Percentiles rank a stretch among this genome's conserved stretches.
phyloP scores from a whole-genome alignment of 2,888 invertebrate species.

The Rhagophthalmus giganteus region DNA sequence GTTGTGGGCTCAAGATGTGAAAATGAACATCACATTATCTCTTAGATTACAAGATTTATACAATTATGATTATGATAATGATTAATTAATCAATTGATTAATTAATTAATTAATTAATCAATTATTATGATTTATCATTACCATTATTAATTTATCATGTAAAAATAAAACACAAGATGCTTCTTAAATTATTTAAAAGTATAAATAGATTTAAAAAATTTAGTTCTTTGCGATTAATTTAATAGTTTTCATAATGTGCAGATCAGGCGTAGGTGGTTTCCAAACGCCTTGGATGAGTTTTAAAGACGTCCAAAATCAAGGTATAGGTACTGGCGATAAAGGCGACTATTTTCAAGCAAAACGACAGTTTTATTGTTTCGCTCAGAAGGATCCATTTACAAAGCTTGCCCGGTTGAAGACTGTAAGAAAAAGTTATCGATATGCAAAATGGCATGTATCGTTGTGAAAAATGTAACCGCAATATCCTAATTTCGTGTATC shows the following conservation, averaged over 20 bases:
- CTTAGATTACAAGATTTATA: too few species aligned
- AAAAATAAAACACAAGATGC: too few species aligned
- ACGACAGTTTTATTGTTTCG: slow-evolving; percentile 75
- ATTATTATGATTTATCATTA: too few species aligned
- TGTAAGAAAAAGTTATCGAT: slow-evolving; percentile 97
- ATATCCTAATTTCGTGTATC: slow-evolving; percentile 82
- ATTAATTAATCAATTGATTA: too few species aligned
- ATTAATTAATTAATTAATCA: too few species aligned
- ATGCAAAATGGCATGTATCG: slow-evolving; percentile 84
- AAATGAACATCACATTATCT: too few species aligned
- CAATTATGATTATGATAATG: slow-evolving; percentile 5
- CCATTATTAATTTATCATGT: too few species aligned
- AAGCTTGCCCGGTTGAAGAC: slow-evolving; percentile 83
- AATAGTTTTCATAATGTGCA: slow-evolving; percentile 9
- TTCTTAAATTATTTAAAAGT: too few species aligned
- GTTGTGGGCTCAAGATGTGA: too few species aligned
- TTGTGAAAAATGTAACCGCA: slow-evolving; percentile 93
- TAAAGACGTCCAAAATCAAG: slow-evolving; percentile 70
- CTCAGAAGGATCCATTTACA: slow-evolving; percentile 84
- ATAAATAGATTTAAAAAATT: too few species aligned
- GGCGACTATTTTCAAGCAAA: slow-evolving; percentile 81
- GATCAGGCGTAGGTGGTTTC: slow-evolving; percentile 32
- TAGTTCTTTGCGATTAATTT: too few species aligned
- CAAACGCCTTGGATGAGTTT: slow-evolving; percentile 74
- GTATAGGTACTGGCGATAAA: slow-evolving; percentile 74